These are phyloP conservation scores for Phasia obesa DNA, from an alignment of 2,888 invertebrate species.

Conservation along the genomic window DNA sequence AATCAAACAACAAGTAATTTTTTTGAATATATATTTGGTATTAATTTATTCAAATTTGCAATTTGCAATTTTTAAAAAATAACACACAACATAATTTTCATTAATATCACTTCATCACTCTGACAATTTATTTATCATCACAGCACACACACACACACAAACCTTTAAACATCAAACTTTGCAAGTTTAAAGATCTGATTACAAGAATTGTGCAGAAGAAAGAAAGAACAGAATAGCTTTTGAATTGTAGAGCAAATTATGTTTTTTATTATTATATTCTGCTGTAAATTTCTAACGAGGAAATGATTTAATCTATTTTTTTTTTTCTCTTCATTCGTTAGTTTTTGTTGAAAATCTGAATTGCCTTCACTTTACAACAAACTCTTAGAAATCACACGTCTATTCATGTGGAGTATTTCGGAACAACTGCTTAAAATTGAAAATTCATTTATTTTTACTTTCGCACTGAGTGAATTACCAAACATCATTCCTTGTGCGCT, in stretches of 20 bases:
- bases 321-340: slow-evolving; percentile 12
- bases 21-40: not conserved
- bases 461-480: slow-evolving; percentile 39
- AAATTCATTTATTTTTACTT: slow-evolving; percentile 63
- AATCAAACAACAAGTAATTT: not conserved
- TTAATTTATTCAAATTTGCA: slow-evolving; percentile 19
- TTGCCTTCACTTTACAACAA: not conserved
- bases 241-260: not conserved
- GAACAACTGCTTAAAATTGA: slow-evolving; percentile 55
- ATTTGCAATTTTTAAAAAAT: slow-evolving; percentile 1
- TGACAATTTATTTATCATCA: not conserved
- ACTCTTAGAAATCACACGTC: slow-evolving; percentile 34
- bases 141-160: not conserved
- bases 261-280: not conserved
- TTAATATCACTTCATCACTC: slow-evolving; percentile 13
- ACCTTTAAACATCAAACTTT: not conserved
- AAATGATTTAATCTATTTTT: slow-evolving; percentile 25
- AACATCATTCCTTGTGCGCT: slow-evolving; percentile 22
- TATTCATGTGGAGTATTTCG: slow-evolving; percentile 34
- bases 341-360: slow-evolving; percentile 20
- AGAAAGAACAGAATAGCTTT: not conserved
- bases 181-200: not conserved
- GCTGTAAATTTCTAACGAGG: slow-evolving; percentile 15
- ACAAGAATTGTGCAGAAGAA: not conserved
- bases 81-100: slow-evolving; percentile 9